Conservation (phyloP, 2,113 vertebrate genomes). For the Noturus placidus region DNA sequence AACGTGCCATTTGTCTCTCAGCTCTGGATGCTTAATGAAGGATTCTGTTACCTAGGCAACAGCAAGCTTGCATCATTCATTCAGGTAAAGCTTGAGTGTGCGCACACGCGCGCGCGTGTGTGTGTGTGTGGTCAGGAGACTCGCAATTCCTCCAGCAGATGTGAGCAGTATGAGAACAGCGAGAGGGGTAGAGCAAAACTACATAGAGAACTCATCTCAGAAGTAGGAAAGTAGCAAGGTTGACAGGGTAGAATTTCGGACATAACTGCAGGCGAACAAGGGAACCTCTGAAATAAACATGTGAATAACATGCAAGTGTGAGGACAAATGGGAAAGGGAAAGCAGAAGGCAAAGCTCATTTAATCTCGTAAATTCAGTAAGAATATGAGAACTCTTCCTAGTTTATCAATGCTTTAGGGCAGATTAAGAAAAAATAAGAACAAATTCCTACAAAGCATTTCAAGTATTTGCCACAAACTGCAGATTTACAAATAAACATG, state of each 20-base stretch:
- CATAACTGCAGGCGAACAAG: background rate
- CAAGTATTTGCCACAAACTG: background rate
- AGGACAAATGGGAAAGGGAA: background rate
- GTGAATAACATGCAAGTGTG: background rate
- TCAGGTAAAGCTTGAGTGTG: constrained; percentile 39
- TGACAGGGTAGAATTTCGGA: background rate
- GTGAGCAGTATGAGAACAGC: constrained; percentile 12
- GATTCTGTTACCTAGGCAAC: constrained; percentile 53
- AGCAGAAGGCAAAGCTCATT: background rate
- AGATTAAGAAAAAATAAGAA: background rate
- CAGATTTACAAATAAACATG: background rate
- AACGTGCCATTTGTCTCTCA: constrained; percentile 41
- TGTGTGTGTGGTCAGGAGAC: background rate
- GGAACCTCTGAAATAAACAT: background rate
- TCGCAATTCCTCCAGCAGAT: constrained; percentile 30
- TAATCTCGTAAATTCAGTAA: background rate
- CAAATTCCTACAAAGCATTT: background rate
- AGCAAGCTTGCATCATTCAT: constrained; percentile 49
- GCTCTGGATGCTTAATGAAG: constrained; percentile 39
- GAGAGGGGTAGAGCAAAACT: background rate
- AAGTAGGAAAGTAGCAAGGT: constrained; percentile 20
- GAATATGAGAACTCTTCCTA: background rate
- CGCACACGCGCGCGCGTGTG: background rate
- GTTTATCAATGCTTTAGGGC: background rate
- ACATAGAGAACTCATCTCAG: background rate